Conservation (phyloP, 2,797 vertebrate genomes). For the Sphaeramia orbicularis region DNA sequence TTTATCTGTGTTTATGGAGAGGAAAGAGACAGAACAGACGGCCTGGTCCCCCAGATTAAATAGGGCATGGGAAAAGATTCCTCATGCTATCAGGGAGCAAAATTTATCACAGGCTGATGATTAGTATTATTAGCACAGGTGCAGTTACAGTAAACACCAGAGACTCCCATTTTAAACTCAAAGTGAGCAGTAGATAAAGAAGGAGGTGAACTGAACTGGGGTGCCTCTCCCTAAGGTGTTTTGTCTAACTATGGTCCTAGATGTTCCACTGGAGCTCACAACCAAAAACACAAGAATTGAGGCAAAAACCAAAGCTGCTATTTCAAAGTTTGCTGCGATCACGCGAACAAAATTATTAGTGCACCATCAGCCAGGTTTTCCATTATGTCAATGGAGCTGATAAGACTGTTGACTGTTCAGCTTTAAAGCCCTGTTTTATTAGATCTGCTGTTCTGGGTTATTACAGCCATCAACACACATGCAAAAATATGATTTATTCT, state of each 20-base stretch:
- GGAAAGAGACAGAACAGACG: conserved; percentile 79
- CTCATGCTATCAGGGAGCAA: conserved; percentile 70
- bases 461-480: no score
- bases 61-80: conserved; percentile 77
- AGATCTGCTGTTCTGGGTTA: no score
- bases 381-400: no score
- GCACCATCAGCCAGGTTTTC: no score
- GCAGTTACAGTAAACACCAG: conserved; percentile 83
- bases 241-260: conserved; percentile 46
- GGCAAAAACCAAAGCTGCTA: neutral
- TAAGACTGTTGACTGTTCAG: no score
- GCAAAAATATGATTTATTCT: no score
- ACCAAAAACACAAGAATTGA: conserved; percentile 17
- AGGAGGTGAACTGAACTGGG: conserved; percentile 58
- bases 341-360: neutral
- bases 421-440: no score
- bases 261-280: conserved; percentile 26
- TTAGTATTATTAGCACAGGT: conserved; percentile 86
- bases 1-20: conserved; percentile 85
- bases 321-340: conserved; percentile 8
- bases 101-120: conserved; percentile 83
- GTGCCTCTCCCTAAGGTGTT: conserved; percentile 67
- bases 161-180: conserved; percentile 67
- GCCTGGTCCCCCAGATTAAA: conserved; percentile 75
- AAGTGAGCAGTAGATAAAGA: conserved; percentile 65